A percentile compares a stretch with the other conserved stretches of the same genome.
These are phyloP conservation scores for Myripristis jacobus DNA, from an alignment of 2,797 vertebrate genomes.

Conservation along the genomic window DNA sequence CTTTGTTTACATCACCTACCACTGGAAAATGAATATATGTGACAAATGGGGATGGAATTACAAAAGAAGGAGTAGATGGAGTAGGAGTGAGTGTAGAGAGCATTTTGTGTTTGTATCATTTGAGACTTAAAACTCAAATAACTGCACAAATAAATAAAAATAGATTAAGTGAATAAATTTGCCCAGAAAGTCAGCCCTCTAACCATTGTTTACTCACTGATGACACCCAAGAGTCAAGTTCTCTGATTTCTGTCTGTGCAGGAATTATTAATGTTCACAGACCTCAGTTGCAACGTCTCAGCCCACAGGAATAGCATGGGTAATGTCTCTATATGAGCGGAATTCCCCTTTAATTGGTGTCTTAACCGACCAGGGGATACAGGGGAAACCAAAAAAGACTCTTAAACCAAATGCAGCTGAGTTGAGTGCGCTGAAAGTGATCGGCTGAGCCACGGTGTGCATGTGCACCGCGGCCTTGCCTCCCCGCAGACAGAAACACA, in stretches of 20 bases:
- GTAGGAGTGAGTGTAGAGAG: too few species aligned
- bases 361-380: conserved; percentile 14
- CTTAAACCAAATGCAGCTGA: conserved; percentile 5
- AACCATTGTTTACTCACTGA: conserved; percentile 22
- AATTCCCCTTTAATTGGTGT: conserved; percentile 7
- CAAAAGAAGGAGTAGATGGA: too few species aligned
- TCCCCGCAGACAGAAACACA: conserved; percentile 13
- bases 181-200: conserved; percentile 9
- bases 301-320: background rate
- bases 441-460: conserved; percentile 6
- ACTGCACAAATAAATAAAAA: too few species aligned
- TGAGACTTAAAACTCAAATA: too few species aligned
- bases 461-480: background rate
- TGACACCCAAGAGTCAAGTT: conserved; percentile 30
- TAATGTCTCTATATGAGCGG: background rate
- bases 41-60: background rate
- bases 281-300: background rate
- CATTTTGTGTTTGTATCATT: too few species aligned
- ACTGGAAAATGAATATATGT: conserved; percentile 17
- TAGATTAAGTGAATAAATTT: background rate
- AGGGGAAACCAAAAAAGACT: background rate
- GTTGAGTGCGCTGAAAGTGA: background rate
- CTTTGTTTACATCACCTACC: conserved; percentile 2
- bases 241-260: conserved; percentile 24
- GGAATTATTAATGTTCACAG: background rate